Evolutionary conservation across 2,888 invertebrate species (phyloP).

Genomic region (Epinotia bilunana): DNA sequence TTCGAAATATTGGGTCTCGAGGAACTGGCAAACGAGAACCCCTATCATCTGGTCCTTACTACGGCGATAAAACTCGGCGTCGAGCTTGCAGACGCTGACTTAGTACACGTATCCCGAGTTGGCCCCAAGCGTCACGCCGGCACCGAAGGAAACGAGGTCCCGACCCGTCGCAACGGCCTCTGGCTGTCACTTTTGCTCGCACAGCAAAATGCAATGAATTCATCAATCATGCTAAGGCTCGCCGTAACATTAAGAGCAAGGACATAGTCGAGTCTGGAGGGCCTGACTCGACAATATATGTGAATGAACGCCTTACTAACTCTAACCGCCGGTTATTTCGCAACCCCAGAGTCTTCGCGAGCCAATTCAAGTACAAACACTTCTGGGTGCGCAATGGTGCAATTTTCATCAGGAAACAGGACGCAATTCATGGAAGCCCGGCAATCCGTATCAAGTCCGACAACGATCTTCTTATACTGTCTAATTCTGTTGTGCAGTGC

Average conservation of each 20-base stretch:
- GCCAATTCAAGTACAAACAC: no score
- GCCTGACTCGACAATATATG: not conserved
- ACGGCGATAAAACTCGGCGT: slow-evolving; percentile 1
- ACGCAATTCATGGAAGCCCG: not conserved
- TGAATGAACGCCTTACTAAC: slow-evolving; percentile 8
- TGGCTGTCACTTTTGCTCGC: not conserved
- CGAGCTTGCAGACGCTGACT: not conserved
- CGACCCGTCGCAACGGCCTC: not conserved
- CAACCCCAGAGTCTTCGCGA: not conserved
- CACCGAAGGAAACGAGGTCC: not conserved
- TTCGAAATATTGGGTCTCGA: slow-evolving; percentile 4
- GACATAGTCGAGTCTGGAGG: not conserved
- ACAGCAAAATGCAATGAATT: not conserved
- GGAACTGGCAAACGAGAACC: not conserved
- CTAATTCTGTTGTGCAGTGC: no score
- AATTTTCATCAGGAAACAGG: not conserved
- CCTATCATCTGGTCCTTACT: slow-evolving; percentile 9
- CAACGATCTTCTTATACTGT: no score
- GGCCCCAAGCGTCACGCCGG: slow-evolving; percentile 2
- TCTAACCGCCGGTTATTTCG: slow-evolving; percentile 9
- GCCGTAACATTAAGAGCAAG: not conserved
- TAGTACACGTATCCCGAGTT: not conserved
- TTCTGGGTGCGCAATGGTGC: no score
- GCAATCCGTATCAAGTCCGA: no score
- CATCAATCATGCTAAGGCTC: not conserved